Conservation (phyloP, 1,140 invertebrate genomes). For the Eulimnadia texana region DNA sequence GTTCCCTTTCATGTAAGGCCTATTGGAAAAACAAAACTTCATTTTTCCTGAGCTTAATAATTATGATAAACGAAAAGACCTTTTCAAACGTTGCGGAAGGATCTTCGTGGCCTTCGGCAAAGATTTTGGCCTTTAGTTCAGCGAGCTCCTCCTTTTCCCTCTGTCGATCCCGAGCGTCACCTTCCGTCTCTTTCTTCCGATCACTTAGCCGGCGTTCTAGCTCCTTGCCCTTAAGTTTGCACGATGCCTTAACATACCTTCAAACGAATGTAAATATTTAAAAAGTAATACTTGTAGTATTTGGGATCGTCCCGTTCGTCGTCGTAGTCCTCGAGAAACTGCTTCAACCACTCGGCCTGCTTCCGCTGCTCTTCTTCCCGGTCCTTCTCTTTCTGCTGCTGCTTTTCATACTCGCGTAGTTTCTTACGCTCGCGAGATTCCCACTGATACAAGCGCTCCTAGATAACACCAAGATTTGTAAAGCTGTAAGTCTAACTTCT, state of each 20-base stretch:
- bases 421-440: slow-evolving; percentile 85
- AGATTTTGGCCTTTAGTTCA: slow-evolving; percentile 67
- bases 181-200: slow-evolving; percentile 79
- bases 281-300: slow-evolving; percentile 75
- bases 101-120: slow-evolving; percentile 62
- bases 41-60: no score
- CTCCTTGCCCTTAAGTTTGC: slow-evolving; percentile 55
- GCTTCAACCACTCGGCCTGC: slow-evolving; percentile 85
- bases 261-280: no score
- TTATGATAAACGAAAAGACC: slow-evolving; percentile 35
- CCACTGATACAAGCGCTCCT: slow-evolving; percentile 62
- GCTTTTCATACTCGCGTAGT: slow-evolving; percentile 81
- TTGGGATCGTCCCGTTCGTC: slow-evolving; percentile 93
- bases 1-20: slow-evolving; percentile 58
- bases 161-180: slow-evolving; percentile 72
- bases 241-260: slow-evolving; percentile 3
- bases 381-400: slow-evolving; percentile 64
- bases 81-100: slow-evolving; percentile 66
- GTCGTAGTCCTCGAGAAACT: slow-evolving; percentile 97
- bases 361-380: slow-evolving; percentile 69
- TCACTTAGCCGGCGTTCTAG: slow-evolving; percentile 73
- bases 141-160: slow-evolving; percentile 86
- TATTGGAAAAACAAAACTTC: slow-evolving; percentile 23
- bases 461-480: slow-evolving; percentile 9
- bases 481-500: no score